These are phyloP conservation scores for Mastomys natalensis DNA, from an alignment of 2,113 vertebrate species.

Conservation along the genomic window DNA sequence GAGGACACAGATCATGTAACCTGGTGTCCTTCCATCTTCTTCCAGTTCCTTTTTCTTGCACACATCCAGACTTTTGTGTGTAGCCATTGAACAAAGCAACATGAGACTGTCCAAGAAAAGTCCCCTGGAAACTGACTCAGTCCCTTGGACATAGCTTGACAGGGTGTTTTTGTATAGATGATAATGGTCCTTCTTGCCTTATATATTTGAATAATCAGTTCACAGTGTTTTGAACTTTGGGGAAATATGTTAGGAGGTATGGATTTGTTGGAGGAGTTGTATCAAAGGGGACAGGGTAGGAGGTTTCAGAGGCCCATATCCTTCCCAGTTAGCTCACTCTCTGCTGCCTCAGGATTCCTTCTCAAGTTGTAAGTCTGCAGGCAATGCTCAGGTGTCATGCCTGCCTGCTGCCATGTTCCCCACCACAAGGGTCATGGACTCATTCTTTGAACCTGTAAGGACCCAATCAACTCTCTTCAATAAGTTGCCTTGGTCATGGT, in stretches of 20 bases:
- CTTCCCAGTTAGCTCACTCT: not conserved
- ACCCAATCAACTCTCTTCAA: not conserved
- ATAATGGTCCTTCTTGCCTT: not conserved
- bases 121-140: not conserved
- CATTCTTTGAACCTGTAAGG: not conserved
- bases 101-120: not conserved
- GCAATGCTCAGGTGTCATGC: not conserved
- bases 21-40: no score
- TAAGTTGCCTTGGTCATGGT: not conserved
- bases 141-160: not conserved
- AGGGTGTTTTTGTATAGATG: not conserved
- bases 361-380: not conserved
- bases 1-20: not conserved
- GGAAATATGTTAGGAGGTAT: not conserved
- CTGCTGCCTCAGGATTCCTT: not conserved
- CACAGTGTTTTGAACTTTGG: not conserved
- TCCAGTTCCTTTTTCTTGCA: no score
- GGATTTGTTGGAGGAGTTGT: not conserved
- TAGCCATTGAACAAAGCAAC: no score
- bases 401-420: not conserved
- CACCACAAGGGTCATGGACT: not conserved
- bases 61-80: not conserved
- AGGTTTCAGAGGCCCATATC: not conserved
- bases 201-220: not conserved
- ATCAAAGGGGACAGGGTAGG: not conserved